Conservation (phyloP, 2,888 invertebrate genomes). For the Heliconius ismenius region DNA sequence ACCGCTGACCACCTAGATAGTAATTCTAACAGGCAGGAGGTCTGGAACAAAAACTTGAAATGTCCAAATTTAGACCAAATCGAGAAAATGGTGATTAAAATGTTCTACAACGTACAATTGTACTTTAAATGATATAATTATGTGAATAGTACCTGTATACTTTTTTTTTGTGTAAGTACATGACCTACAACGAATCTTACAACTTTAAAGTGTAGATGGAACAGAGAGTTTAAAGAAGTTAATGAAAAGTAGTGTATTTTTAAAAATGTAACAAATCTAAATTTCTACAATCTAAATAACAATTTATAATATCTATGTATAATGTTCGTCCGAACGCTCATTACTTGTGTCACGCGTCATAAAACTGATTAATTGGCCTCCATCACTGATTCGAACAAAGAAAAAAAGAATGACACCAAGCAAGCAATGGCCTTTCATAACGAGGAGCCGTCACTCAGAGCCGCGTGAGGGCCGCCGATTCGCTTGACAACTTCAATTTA, state of each 20-base stretch:
- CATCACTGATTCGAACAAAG: constrained; percentile 58
- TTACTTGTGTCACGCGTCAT: constrained; percentile 75
- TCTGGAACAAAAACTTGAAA: constrained; percentile 52
- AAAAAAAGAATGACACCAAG: constrained; percentile 55
- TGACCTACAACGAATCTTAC: too few species aligned
- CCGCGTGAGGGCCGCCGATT: constrained; percentile 46
- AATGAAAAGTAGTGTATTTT: not conserved
- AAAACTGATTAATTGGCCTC: constrained; percentile 76
- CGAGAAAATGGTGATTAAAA: constrained; percentile 5
- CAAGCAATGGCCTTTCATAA: constrained; percentile 75
- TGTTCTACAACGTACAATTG: not conserved
- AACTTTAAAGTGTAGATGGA: not conserved
- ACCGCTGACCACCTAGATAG: constrained; percentile 49
- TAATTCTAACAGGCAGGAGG: constrained; percentile 43
- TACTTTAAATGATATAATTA: not conserved
- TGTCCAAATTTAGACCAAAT: constrained; percentile 50
- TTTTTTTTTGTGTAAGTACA: not conserved
- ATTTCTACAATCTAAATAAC: too few species aligned
- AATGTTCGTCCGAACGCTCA: constrained; percentile 52
- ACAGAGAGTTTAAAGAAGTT: not conserved
- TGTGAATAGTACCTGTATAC: not conserved
- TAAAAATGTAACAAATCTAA: not conserved
- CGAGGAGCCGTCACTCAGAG: constrained; percentile 72
- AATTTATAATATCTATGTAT: not conserved
- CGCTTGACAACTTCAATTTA: constrained; percentile 73